Conservation (phyloP, 2,888 invertebrate species). For the Microctonus hyperodae region DNA sequence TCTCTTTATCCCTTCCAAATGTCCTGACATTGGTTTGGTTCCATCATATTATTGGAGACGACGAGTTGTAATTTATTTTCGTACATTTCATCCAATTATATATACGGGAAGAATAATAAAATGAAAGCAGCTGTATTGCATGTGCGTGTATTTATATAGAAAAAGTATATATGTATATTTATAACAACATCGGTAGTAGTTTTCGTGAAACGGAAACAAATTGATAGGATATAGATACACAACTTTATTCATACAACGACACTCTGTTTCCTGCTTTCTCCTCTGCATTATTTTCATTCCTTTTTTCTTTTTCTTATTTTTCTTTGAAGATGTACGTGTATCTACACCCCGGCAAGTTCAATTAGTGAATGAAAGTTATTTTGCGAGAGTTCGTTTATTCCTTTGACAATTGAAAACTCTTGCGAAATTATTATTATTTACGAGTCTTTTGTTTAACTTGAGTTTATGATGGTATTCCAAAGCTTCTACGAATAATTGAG, state of each 20-base stretch:
- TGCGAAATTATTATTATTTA: constrained; percentile 37
- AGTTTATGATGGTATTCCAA: constrained; percentile 37
- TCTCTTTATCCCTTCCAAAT: constrained; percentile 10
- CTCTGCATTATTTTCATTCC: too few relatives aligned
- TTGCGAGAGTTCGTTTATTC: constrained; percentile 35
- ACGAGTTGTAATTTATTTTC: constrained; percentile 5
- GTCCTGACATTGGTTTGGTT: constrained; percentile 3
- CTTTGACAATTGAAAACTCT: constrained; percentile 39
- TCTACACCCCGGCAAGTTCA: constrained; percentile 39
- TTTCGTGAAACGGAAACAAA: constrained; percentile 36
- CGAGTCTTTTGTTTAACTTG: constrained; percentile 43
- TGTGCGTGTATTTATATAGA: neutral
- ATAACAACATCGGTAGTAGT: constrained; percentile 7
- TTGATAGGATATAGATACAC: constrained; percentile 37
- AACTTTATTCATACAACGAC: constrained; percentile 43
- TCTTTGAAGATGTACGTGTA: neutral
- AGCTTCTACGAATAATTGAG: constrained; percentile 17
- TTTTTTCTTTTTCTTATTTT: constrained; percentile 3
- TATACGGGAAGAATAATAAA: constrained; percentile 14
- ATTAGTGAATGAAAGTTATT: constrained; percentile 47
- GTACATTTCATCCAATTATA: neutral
- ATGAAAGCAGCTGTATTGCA: constrained; percentile 4
- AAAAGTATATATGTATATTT: neutral
- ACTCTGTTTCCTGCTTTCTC: constrained; percentile 4
- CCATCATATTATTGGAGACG: neutral